Evolutionary conservation across 1,140 invertebrate species (phyloP), one percentile per base, ranked within the genome.

Genomic region (Bombus pascuorum): DNA sequence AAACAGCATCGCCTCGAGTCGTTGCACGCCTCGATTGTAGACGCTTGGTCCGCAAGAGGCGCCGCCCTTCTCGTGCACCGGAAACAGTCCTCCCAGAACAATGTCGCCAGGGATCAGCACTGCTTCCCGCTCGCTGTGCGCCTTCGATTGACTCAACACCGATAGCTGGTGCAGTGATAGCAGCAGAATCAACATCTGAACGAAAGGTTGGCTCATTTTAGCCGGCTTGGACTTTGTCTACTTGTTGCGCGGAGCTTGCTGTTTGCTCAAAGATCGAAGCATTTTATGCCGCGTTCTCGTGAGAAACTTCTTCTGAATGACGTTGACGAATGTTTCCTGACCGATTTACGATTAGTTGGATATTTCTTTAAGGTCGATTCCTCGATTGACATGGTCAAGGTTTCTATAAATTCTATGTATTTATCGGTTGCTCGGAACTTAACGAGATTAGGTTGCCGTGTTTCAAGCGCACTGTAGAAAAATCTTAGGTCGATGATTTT

Each of bases 1-100:
- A 93, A 97, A 98, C 2, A 98, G 95, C 97, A 98, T 98, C 3
- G 98, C 98, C 94, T 98, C 98, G 70, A 98, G 93, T n/a, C 98
- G 95, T 92, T 98, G 97, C 22, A 98, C 97, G 15, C 98, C 98
- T 75, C 97, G 96, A 91, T 97, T 97, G 88, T 97, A 97, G 82
- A 97, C 96, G 87, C 97, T 96, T 6, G 96, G 95, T 0, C 97
- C 97, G 92, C 97, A 98, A 10, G 95, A 93, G 95, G 96, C 97
- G 22, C 95, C 95, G 2, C 96, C 96, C 88, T 97, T 96, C 87
- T 97, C 97, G 91, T 98, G 97, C 59, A 98, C 97, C 3, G 97
- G 97, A 94, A 98, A 98, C 12, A 98, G 92, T 0, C 97, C 97
- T 0, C 97, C 97, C 9, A 98, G 93, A 32, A 98, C 96, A 39